These are phyloP conservation scores for Lepidochitona cinerea DNA, from an alignment of 2,888 invertebrate species.

Conservation along the genomic window DNA sequence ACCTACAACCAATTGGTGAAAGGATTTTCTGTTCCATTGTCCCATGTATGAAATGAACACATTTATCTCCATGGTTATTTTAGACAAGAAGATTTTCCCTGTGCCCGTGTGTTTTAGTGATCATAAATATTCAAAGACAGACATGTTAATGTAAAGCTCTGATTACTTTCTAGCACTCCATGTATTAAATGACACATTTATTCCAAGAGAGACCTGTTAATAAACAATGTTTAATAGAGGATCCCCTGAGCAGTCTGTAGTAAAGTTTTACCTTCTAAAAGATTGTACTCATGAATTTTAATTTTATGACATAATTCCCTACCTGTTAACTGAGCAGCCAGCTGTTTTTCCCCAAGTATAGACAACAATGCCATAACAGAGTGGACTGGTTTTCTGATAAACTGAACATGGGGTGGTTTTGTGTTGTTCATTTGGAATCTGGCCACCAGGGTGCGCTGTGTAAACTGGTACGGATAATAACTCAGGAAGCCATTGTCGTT, in stretches of 20 bases:
- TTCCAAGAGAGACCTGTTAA: background rate
- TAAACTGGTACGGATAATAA: conserved; percentile 77
- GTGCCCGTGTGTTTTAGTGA: no score
- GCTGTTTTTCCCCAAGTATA: conserved; percentile 71
- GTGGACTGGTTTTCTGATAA: conserved; percentile 77
- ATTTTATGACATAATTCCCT: background rate
- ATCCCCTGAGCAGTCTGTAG: background rate
- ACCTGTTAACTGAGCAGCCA: conserved; percentile 31
- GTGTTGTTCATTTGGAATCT: conserved; percentile 78
- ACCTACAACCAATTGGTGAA: no score
- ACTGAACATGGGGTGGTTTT: conserved; percentile 73
- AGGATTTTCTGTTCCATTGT: no score
- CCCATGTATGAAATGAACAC: background rate
- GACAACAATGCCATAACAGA: conserved; percentile 75
- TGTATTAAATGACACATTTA: background rate
- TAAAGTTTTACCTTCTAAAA: no score
- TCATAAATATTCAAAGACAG: no score
- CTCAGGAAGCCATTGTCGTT: conserved; percentile 80
- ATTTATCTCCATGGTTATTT: no score
- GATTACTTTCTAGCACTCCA: no score
- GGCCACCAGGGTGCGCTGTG: conserved; percentile 77
- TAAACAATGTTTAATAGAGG: background rate
- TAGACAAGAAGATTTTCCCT: no score
- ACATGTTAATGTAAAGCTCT: no score
- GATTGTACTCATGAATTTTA: no score